Evolutionary conservation across 1,140 invertebrate species (phyloP).

Genomic region (Ladona fulva): DNA sequence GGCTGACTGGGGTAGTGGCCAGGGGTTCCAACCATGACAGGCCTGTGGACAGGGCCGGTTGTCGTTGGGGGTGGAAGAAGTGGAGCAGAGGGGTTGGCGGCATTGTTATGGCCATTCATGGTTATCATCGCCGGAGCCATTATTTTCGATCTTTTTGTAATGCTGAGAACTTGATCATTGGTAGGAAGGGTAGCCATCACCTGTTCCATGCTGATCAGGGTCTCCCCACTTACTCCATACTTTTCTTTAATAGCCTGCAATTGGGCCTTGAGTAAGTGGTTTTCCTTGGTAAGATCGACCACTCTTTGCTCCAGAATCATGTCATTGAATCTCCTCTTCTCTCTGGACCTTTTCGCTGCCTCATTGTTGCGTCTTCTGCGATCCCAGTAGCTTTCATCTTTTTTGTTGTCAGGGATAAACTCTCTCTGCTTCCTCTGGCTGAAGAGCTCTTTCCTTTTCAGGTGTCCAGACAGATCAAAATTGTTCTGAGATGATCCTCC

Average conservation of each 20-base stretch:
- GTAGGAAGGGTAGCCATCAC: slow-evolving; percentile 73
- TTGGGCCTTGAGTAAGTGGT: slow-evolving; percentile 85
- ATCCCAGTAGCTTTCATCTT: slow-evolving; percentile 97
- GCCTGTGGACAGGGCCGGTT: slow-evolving; percentile 21
- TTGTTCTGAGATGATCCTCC: slow-evolving; percentile 26
- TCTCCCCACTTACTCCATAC: slow-evolving; percentile 81
- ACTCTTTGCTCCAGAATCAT: slow-evolving; percentile 93
- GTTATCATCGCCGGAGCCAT: slow-evolving; percentile 19
- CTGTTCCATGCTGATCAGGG: slow-evolving; percentile 75
- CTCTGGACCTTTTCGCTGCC: slow-evolving; percentile 85
- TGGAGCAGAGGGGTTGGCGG: neutral
- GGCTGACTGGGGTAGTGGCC: slow-evolving; percentile 23
- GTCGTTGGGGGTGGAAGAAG: neutral
- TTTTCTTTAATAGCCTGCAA: slow-evolving; percentile 87
- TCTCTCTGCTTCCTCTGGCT: slow-evolving; percentile 87
- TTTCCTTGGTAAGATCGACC: slow-evolving; percentile 88
- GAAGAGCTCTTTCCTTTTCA: slow-evolving; percentile 57
- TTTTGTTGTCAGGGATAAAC: slow-evolving; percentile 94
- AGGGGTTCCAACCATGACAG: neutral
- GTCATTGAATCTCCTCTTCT: slow-evolving; percentile 92
- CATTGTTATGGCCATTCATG: slow-evolving; percentile 22
- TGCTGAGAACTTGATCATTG: slow-evolving; percentile 69
- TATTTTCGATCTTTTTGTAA: slow-evolving; percentile 70
- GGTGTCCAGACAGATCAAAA: slow-evolving; percentile 29
- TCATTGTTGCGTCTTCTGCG: slow-evolving; percentile 90